These are phyloP conservation scores for Holothuria glaberrima DNA, from an alignment of 35 echinoderm and acorn worm genomes.

Conservation along the genomic window DNA sequence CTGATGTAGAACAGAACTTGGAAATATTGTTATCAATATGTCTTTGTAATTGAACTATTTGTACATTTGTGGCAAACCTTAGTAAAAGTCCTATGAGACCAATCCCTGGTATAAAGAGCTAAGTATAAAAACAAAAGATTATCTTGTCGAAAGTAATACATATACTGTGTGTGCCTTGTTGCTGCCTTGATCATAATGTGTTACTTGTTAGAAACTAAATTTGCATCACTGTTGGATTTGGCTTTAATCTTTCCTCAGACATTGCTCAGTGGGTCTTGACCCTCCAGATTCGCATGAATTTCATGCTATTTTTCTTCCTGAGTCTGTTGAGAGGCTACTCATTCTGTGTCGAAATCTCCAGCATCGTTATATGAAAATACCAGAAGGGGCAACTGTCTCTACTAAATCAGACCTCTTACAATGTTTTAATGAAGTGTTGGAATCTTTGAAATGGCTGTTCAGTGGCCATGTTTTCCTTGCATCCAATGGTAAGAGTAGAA, in stretches of 20 bases:
- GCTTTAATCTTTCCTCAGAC: conserved; percentile 43
- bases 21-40: too few species aligned
- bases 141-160: too few species aligned
- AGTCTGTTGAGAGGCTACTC: conserved; percentile 82
- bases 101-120: too few species aligned
- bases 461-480: conserved; percentile 91
- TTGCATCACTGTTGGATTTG: neutral
- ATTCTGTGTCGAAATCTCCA: conserved; percentile 91
- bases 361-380: conserved; percentile 94
- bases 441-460: conserved; percentile 80
- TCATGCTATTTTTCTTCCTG: conserved; percentile 94
- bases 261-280: conserved; percentile 94
- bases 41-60: too few species aligned
- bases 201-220: too few species aligned
- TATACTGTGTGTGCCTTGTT: too few species aligned
- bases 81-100: too few species aligned
- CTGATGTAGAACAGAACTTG: too few species aligned
- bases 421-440: conserved; percentile 83
- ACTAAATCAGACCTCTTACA: conserved; percentile 88
- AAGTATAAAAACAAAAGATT: too few species aligned
- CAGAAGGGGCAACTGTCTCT: conserved; percentile 82
- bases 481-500: conserved; percentile 76
- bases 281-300: conserved; percentile 96
- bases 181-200: neutral
- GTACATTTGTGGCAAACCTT: too few species aligned